These are phyloP conservation scores for Apotomis capreana DNA, from an alignment of 2,888 invertebrate genomes.

Conservation along the genomic window DNA sequence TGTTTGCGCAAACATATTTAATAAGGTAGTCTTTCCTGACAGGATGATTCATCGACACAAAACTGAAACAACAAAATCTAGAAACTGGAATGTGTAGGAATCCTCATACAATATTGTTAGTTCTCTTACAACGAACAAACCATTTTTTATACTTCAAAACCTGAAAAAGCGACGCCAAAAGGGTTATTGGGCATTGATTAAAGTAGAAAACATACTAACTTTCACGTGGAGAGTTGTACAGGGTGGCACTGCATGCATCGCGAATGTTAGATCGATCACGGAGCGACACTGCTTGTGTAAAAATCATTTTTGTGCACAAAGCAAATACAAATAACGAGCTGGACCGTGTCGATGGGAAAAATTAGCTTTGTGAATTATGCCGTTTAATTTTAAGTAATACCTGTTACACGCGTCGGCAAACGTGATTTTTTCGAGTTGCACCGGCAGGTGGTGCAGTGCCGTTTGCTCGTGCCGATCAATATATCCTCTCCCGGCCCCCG, in stretches of 20 bases:
- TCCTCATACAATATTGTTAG: no score
- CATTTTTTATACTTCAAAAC: no score
- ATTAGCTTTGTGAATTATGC: neutral
- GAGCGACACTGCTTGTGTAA: no score
- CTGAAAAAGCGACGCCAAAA: conserved; percentile 1
- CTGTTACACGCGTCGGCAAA: conserved; percentile 36
- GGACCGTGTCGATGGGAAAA: neutral
- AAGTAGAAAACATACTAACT: neutral
- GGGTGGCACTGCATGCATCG: conserved; percentile 28
- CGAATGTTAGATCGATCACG: conserved; percentile 10
- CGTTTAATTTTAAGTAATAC: neutral
- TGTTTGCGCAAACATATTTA: no score
- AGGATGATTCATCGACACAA: no score
- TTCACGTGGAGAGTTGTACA: conserved; percentile 11
- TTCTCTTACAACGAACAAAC: no score
- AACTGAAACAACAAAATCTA: no score
- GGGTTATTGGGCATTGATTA: conserved; percentile 14
- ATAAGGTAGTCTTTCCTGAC: no score
- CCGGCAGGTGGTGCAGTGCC: conserved; percentile 66
- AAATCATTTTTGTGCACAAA: no score
- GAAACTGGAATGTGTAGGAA: no score
- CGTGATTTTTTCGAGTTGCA: conserved; percentile 62
- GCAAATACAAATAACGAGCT: no score
- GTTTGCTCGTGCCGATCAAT: conserved; percentile 64
- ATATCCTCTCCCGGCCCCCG: conserved; percentile 50